These are phyloP conservation scores for Caradrina kadenii DNA, from an alignment of 2,888 invertebrate genomes.

Conservation along the genomic window DNA sequence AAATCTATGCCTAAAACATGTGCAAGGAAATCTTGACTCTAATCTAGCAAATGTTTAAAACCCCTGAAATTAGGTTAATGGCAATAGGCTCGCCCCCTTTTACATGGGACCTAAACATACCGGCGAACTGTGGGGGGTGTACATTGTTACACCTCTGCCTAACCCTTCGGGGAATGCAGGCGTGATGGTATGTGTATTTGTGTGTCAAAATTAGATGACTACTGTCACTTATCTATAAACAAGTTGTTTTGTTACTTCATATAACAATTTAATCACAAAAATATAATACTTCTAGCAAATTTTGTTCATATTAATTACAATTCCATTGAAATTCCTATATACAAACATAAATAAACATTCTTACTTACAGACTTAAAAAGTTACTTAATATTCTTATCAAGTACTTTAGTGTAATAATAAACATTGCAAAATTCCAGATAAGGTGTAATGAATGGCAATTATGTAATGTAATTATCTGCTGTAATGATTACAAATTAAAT, in stretches of 20 bases:
- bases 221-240: neutral
- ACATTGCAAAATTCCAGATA: conserved; percentile 21
- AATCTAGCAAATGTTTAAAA: too few species aligned
- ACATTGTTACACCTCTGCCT: too few species aligned
- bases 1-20: too few species aligned
- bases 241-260: conserved; percentile 6
- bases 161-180: too few species aligned
- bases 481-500: conserved; percentile 24
- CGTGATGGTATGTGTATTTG: too few species aligned
- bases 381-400: conserved; percentile 34
- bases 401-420: conserved; percentile 20
- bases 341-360: neutral
- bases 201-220: too few species aligned
- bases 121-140: too few species aligned
- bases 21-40: too few species aligned
- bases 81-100: too few species aligned
- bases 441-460: conserved; percentile 23
- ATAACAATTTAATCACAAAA: neutral
- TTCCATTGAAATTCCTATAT: conserved; percentile 4
- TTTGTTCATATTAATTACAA: neutral
- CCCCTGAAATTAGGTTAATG: too few species aligned
- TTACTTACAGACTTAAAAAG: neutral
- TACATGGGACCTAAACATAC: too few species aligned
- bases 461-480: conserved; percentile 28
- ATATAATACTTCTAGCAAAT: neutral